Conservation (phyloP, 35 echinoderm and acorn worm genomes). For the Nesometra sesokonis region DNA sequence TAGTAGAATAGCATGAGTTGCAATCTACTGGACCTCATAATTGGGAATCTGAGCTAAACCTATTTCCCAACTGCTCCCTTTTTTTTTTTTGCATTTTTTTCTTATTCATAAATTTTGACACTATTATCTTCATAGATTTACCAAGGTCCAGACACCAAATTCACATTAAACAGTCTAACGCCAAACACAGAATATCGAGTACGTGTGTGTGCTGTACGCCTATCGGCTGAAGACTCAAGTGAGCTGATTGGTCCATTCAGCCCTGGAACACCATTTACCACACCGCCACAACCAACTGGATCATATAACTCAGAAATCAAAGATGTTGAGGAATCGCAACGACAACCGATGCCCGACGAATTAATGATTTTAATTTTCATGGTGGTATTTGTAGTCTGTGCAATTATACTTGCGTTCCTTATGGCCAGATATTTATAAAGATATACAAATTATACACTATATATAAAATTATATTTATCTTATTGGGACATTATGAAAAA, state of each 20-base stretch:
- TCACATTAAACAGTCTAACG: slow-evolving; percentile 31
- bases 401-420: slow-evolving; percentile 71
- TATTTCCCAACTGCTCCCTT: too few relatives aligned
- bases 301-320: not conserved
- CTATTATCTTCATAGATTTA: slow-evolving; percentile 49
- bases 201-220: slow-evolving; percentile 69
- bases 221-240: slow-evolving; percentile 41
- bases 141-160: slow-evolving; percentile 49
- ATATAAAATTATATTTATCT: not conserved
- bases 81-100: too few relatives aligned
- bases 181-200: slow-evolving; percentile 80
- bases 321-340: slow-evolving; percentile 29
- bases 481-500: not conserved
- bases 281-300: not conserved
- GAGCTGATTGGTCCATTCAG: slow-evolving; percentile 84
- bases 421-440: slow-evolving; percentile 30
- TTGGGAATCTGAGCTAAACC: too few relatives aligned
- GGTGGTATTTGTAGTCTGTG: slow-evolving; percentile 44
- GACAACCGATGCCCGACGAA: slow-evolving; percentile 60
- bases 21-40: too few relatives aligned
- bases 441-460: not conserved
- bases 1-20: too few relatives aligned
- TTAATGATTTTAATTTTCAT: slow-evolving; percentile 66
- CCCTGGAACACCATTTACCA: slow-evolving; percentile 36
- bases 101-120: too few relatives aligned